phyloP scores from a whole-genome alignment of 2,888 invertebrate species.

The Dasypogon diadema region DNA sequence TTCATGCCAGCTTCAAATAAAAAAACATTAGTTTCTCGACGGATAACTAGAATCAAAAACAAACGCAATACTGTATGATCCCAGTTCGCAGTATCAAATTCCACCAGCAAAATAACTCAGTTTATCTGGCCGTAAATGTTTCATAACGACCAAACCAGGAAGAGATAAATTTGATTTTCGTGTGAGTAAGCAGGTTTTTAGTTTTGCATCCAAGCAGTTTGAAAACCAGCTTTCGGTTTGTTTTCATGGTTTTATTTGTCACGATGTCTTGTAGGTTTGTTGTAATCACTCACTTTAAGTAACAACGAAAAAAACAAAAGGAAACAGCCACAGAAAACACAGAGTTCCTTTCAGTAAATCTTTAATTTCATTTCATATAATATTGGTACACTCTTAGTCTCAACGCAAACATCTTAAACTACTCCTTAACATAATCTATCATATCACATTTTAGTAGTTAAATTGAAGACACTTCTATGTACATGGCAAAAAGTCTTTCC shows the following conservation, averaged over 20 bases:
- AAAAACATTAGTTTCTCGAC: too few species aligned
- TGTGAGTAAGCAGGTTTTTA: neutral
- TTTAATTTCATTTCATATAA: neutral
- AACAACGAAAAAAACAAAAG: neutral
- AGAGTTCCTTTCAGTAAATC: neutral
- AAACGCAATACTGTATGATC: neutral
- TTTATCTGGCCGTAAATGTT: neutral
- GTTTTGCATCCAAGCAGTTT: too few species aligned
- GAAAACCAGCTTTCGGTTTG: too few species aligned
- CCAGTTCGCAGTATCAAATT: neutral
- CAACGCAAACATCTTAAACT: neutral
- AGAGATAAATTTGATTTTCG: neutral
- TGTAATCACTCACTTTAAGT: neutral
- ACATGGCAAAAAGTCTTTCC: neutral
- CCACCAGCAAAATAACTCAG: neutral
- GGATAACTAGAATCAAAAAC: neutral
- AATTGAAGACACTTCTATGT: neutral
- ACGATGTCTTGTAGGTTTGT: neutral
- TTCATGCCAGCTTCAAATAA: too few species aligned
- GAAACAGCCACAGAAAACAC: neutral
- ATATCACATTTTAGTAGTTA: constrained; percentile 30
- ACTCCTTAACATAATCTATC: neutral
- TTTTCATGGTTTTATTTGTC: too few species aligned
- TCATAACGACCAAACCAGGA: neutral
- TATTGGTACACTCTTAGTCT: neutral